Evolutionary conservation across 2,888 invertebrate species (phyloP).

Genomic region (Beris chalybata): DNA sequence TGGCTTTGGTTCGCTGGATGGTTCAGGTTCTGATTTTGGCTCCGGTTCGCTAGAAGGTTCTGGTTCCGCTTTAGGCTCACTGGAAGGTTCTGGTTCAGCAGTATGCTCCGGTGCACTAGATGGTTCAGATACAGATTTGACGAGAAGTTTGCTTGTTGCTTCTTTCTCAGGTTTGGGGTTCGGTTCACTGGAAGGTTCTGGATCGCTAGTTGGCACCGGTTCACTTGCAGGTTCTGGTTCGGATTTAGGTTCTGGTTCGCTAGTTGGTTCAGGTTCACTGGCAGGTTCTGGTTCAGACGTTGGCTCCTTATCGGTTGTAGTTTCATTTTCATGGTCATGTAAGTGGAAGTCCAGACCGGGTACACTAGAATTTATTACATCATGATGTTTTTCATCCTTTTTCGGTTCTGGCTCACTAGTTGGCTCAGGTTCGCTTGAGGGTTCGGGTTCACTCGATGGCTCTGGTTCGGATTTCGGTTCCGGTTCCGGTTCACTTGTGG

Average conservation of each 20-base stretch:
- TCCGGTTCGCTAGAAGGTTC: slow-evolving; percentile 54
- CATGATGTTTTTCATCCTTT: too few relatives aligned
- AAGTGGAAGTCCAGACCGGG: slow-evolving; percentile 22
- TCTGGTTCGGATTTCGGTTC: slow-evolving; percentile 46
- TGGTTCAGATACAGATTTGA: slow-evolving; percentile 44
- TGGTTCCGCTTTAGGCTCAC: slow-evolving; percentile 38
- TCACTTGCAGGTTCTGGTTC: slow-evolving; percentile 40
- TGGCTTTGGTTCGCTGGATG: slow-evolving; percentile 48
- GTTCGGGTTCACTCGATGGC: slow-evolving; percentile 49
- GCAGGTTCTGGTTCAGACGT: slow-evolving; percentile 41
- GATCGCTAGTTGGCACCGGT: slow-evolving; percentile 26
- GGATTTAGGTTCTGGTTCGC: slow-evolving; percentile 51
- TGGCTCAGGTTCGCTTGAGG: slow-evolving; percentile 43
- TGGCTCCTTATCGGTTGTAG: slow-evolving; percentile 20
- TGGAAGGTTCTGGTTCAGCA: slow-evolving; percentile 37
- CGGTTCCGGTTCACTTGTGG: slow-evolving; percentile 53
- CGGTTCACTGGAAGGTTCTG: slow-evolving; percentile 40
- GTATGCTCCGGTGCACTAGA: slow-evolving; percentile 41
- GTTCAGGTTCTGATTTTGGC: slow-evolving; percentile 43
- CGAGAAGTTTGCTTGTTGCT: slow-evolving; percentile 34
- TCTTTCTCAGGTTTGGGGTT: slow-evolving; percentile 42
- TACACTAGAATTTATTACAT: too few relatives aligned
- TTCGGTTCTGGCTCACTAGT: slow-evolving; percentile 43
- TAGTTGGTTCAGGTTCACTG: slow-evolving; percentile 46
- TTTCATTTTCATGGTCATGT: slow-evolving; percentile 27